Base-by-base conservation (phyloP, 1,140 invertebrate genomes). In the Sogatella furcifera region DNA sequence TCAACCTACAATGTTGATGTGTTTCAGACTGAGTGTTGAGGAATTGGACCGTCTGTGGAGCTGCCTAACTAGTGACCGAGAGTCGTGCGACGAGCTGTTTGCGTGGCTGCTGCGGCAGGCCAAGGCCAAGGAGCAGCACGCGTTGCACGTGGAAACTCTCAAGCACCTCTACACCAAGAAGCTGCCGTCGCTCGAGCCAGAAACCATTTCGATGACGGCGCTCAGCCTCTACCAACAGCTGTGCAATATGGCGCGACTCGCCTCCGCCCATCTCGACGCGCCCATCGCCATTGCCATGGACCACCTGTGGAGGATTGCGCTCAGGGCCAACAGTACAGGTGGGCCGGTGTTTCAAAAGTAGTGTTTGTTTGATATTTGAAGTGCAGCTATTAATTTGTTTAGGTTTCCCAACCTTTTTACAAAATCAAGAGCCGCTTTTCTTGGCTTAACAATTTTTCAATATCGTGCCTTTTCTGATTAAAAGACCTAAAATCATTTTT, bases 21-120 rank as follows among this genome's bases (percentile, higher is more conserved):
- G 34, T 38, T 38, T 4, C 69, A 90, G 89, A 60, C 74, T 97
- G 57, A 93, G 82, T 64, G 77, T 92, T 49, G 89, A 93, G 56
- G 92, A 96, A 76, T 82, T 96, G 17, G 92, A 96, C 69, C 85
- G 83, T 17, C 70, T 97, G 6, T 97, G 93, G 94, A 82, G 86
- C 61, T 95, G 92, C 74, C 76, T 97, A 28, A 90, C 91, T 0
- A 83, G 84, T 43, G 88, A 93, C 73, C 72, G 80, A 0, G 85
- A 89, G 60, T 92, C 89, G 67, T 84, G 88, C 0, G 92, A 97
- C 71, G 93, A 95, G 67, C 80, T 95, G 15, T 93, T 95, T 69
- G 90, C 86, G 63, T 97, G 94, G 93, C 74, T 97, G 41, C 77
- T 94, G 8, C 87, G 85, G 14, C 92, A 97, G 74, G 88, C 90